phyloP scores from a whole-genome alignment of 2,888 invertebrate genomes.

The Aquatica leii region DNA sequence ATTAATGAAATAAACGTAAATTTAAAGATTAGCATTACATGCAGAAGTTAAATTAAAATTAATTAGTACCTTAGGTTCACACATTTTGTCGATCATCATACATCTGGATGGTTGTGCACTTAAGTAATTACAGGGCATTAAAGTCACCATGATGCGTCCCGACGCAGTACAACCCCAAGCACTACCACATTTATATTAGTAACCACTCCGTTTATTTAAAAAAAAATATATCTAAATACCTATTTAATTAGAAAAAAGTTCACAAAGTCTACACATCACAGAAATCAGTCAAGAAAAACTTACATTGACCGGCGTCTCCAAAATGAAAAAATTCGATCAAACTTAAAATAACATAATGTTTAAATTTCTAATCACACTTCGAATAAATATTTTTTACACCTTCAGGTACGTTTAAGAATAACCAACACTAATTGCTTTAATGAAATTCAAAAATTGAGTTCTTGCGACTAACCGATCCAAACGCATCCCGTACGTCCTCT shows the following conservation, averaged over 20 bases:
- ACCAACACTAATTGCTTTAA: too few species aligned
- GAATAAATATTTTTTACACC: slow-evolving; percentile 28
- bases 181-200: slow-evolving; percentile 13
- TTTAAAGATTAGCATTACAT: too few species aligned
- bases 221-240: too few species aligned
- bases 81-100: slow-evolving; percentile 61
- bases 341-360: too few species aligned
- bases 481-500: slow-evolving; percentile 3
- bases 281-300: slow-evolving; percentile 10
- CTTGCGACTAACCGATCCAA: neutral
- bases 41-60: neutral
- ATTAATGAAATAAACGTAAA: too few species aligned
- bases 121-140: slow-evolving; percentile 73
- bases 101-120: slow-evolving; percentile 65
- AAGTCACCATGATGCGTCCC: slow-evolving; percentile 65
- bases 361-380: slow-evolving; percentile 31
- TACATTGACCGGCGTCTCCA: neutral
- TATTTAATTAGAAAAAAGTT: too few species aligned
- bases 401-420: neutral
- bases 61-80: slow-evolving; percentile 58
- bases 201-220: slow-evolving; percentile 1
- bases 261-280: slow-evolving; percentile 2
- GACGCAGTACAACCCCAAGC: slow-evolving; percentile 8
- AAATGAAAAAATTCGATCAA: neutral
- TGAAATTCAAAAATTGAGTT: neutral